Conservation (phyloP, 1,140 invertebrate species). For the Bombus confusus region DNA sequence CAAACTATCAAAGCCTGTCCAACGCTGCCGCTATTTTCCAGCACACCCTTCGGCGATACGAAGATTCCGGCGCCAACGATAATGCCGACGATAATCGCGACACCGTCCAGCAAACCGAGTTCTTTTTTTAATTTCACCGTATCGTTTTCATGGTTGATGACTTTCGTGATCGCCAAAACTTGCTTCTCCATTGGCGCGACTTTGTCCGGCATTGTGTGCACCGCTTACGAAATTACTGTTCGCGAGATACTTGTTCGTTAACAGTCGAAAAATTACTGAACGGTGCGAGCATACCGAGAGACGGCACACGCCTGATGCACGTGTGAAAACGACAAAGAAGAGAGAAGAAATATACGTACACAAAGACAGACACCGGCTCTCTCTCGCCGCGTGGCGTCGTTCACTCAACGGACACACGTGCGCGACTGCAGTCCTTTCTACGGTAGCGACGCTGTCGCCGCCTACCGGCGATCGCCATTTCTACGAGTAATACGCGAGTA, state of each 20-base stretch:
- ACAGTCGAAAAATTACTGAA: constrained; percentile 14
- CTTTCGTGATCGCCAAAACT: background rate
- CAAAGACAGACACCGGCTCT: background rate
- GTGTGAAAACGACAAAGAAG: constrained; percentile 36
- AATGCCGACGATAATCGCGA: constrained; percentile 93
- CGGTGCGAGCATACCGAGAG: constrained; percentile 26
- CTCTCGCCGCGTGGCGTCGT: constrained; percentile 31
- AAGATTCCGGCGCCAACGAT: constrained; percentile 97
- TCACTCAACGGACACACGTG: constrained; percentile 37
- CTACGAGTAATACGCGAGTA: background rate
- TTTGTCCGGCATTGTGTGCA: constrained; percentile 58
- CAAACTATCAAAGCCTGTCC: constrained; percentile 95
- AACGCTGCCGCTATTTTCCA: constrained; percentile 93
- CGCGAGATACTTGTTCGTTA: background rate
- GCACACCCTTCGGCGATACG: constrained; percentile 97
- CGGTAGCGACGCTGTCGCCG: constrained; percentile 28
- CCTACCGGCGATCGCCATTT: constrained; percentile 1
- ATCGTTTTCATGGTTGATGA: constrained; percentile 68
- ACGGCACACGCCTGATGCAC: constrained; percentile 17
- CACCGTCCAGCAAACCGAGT: constrained; percentile 92
- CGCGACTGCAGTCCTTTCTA: constrained; percentile 10
- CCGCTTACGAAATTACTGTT: background rate
- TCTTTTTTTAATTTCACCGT: constrained; percentile 90
- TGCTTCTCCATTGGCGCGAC: constrained; percentile 60
- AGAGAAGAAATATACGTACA: background rate